Base-by-base conservation (phyloP, 2,113 vertebrate genomes). In the Aviceda subcristata region DNA sequence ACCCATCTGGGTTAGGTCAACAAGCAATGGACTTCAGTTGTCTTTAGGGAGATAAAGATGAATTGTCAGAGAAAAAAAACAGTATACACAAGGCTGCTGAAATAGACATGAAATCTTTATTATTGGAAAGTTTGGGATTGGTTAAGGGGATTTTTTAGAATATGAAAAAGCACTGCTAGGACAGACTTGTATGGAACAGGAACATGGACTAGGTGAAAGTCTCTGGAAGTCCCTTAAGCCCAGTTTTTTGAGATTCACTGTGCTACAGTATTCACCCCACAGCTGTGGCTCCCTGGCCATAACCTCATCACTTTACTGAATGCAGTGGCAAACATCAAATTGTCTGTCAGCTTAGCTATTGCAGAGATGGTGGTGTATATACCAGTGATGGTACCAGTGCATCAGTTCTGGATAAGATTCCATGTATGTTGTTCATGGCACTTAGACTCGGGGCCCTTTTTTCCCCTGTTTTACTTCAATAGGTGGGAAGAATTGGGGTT, bases 1-100 rank as follows among this genome's bases (percentile, higher is more conserved):
- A 86, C 18, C 55, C 29, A 34, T 89, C 80, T 92, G 56, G 89
- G 91, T 96, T 96, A 97, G 64, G 86, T 95, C 95, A 96, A 95
- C 86, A 96, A 94, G 41, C 59, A 88, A 57, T 22, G 46, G 72
- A 62, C 83, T 96, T 88, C 72, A 41, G 59, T 24, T 88, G 41
- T 83, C 94, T 88, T 74, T 74, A 89, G 60, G 41, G 41, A 91
- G 57, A 51, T 67, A 85, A 64, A 77, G 73, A 48, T 43, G 94
- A 92, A 50, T n/a, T 63, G 45, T 29, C 50, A 88, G 48, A 38
- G 27, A 12, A 43, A 84, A 84, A 94, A 57, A 36, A 1, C 14
- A 62, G 8, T 80, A 48, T 55, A 66, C n/a, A 55, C 12, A 64
- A 55, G 20, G 60, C 24, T 75, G 29, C 60, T 57, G 41, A 77